Evolutionary conservation across 2,888 invertebrate genomes (phyloP).

Genomic region (Tenthredo distinguenda): DNA sequence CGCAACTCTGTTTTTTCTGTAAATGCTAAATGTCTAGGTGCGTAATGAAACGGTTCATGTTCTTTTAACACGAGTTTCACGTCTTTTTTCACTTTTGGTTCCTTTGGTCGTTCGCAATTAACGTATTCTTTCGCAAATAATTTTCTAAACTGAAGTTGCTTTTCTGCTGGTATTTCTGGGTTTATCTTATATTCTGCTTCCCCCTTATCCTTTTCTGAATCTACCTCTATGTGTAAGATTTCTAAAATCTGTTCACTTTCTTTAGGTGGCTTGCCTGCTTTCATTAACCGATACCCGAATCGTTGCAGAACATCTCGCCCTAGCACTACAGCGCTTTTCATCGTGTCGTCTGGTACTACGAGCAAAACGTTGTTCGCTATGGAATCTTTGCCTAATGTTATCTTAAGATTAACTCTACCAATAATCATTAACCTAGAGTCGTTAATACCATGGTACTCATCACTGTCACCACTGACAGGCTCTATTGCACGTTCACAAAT

Average conservation of each 20-base stretch:
- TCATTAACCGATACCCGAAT: slow-evolving; percentile 41
- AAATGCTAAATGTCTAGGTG: slow-evolving; percentile 56
- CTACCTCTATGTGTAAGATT: not conserved
- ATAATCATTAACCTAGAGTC: slow-evolving; percentile 4
- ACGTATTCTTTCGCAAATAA: slow-evolving; percentile 54
- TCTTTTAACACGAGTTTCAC: slow-evolving; percentile 53
- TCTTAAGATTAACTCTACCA: not conserved
- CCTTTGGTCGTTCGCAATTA: slow-evolving; percentile 44
- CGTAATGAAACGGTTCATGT: slow-evolving; percentile 55
- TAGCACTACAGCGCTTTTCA: slow-evolving; percentile 44
- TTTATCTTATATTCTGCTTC: slow-evolving; percentile 23
- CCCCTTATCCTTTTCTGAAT: not conserved
- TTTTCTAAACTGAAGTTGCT: slow-evolving; percentile 37
- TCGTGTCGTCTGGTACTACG: slow-evolving; percentile 52
- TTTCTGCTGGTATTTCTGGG: slow-evolving; percentile 36
- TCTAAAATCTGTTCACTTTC: not conserved
- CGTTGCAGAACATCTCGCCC: slow-evolving; percentile 48
- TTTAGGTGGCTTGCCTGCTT: not conserved
- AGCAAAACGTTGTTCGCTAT: not conserved
- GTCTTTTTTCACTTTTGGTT: slow-evolving; percentile 52
- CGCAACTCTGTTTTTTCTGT: slow-evolving; percentile 55
- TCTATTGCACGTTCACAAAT: not conserved
- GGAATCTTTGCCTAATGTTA: not conserved
- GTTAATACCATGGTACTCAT: slow-evolving; percentile 40
- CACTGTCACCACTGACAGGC: not conserved